Evolutionary conservation across 2,888 invertebrate species (phyloP).

Genomic region (Megalurothrips usitatus): DNA sequence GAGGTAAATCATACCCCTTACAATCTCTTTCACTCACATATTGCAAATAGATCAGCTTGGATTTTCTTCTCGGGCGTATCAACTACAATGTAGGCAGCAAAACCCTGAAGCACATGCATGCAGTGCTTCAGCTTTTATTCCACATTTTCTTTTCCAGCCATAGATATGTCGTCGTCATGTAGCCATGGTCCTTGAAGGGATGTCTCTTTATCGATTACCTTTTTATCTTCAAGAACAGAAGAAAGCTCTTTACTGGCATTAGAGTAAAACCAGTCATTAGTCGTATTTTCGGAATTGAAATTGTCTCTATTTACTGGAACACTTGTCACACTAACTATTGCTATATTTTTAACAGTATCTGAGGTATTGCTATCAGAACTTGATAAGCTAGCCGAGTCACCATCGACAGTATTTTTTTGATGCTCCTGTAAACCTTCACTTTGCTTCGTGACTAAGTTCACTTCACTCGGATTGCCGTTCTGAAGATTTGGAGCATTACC

Average conservation of each 20-base stretch:
- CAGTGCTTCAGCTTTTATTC: no score
- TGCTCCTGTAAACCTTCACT: no score
- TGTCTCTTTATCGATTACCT: neutral
- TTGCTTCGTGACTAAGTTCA: no score
- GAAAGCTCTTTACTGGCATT: neutral
- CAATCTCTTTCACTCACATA: no score
- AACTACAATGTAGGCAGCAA: no score
- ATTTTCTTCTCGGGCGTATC: no score
- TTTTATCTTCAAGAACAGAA: neutral
- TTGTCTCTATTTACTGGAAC: neutral
- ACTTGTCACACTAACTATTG: neutral
- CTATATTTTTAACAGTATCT: slow-evolving; percentile 20
- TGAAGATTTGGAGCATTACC: neutral
- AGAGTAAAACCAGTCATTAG: neutral
- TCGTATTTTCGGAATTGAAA: neutral
- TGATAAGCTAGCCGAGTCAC: neutral
- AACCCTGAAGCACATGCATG: neutral
- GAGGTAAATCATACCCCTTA: no score
- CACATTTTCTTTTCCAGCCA: no score
- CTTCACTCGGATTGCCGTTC: neutral
- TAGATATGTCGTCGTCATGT: neutral
- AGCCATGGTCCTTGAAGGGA: neutral
- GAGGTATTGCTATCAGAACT: neutral
- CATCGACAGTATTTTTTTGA: no score
- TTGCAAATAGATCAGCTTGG: no score